Evolutionary conservation across 2,888 invertebrate genomes (phyloP), one percentile per base, ranked within the genome.

Genomic region (Xylophagus ater): DNA sequence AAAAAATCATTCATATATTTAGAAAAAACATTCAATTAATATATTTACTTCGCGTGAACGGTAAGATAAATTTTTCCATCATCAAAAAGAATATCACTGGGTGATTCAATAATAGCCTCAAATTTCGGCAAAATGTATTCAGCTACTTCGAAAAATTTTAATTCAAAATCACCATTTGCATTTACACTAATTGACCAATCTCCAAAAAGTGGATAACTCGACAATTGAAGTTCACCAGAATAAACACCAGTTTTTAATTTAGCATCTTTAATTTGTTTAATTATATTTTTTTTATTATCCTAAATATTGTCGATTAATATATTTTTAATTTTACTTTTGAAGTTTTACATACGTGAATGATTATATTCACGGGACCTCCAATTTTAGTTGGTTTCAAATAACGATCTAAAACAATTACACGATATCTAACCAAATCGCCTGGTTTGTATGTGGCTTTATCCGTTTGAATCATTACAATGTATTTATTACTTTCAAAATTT

Each of bases 41-140:
- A n/a, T n/a, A 60, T 69, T 70, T 71, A 89, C 86, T 78, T 82
- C 14, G 90, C 81, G 43, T 78, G 75, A 17, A 92, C 72, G 31
- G 81, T 79, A 17, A 81, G 80, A 8, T 71, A 73, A 33, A 94
- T 72, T 45, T 78, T 75, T 30, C 79, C 80, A 37, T 89, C 87
- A 47, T 77, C 77, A 57, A 86, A 82, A 2, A 89, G 81, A 5
- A 81, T 74, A 60, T 88, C 87, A 37, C 81, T 74, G 1, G 87
- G 83, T 21, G 89, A 74, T 47, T 84, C 78, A 44, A 96, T 77
- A 20, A 75, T 74, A 42, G 96, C 85, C 56, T 92, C 80, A 63
- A 93, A 97, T 58, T 93, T 93, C 0, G 97, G 97, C 49, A 90
- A 66, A 39, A 96, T 83, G 53, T 90, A 92, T 64, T 90, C 87